Evolutionary conservation across 1,140 invertebrate species (phyloP), one percentile per base, ranked within the genome.

Genomic region (Tribolium castaneum): DNA sequence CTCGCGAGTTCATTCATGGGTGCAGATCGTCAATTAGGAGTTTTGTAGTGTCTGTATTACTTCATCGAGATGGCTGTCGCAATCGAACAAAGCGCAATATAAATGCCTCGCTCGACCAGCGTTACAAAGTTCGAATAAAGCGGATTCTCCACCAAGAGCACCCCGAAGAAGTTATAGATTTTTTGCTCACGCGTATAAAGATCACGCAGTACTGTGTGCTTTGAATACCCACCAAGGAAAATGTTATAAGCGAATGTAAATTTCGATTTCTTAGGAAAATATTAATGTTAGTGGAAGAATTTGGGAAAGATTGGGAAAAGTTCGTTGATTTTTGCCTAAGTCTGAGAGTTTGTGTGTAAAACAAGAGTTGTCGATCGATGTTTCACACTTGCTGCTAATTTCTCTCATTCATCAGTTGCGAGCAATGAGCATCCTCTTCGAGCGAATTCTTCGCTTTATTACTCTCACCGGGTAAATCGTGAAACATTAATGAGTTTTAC

Each of bases 171-270:
- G 30, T 66, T 66, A 66, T 66, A 66, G 59, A 66, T 66, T 66
- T 66, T 66, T 66, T 30, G 59, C 59, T 66, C 59, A 66, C 25
- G 59, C 59, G 59, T 66, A 66, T 66, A 66, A 66, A 66, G 59
- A 66, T 66, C 59, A 66, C 59, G 59, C 59, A 66, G 39, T 66
- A 35, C 59, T 66, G 14, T 66, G 59, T 66, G 59, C 59, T 35
- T 22, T 35, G 59, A 66, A 66, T 66, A 35, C 19, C 13, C 16
- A 7, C 22, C 22, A 62, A 19, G 2, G 4, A 62, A 62, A 62
- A 62, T 62, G 22, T 30, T 30, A 22, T 62, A 30, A 56, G 22
- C 52, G 52, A 30, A 62, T 62, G 22, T 62, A 62, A 62, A 62
- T 62, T 62, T 30, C 14, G 22, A 30, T 62, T 30, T 25, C 9